Base-by-base conservation (phyloP, 2,888 invertebrate species). In the Parasteatoda lunata region DNA sequence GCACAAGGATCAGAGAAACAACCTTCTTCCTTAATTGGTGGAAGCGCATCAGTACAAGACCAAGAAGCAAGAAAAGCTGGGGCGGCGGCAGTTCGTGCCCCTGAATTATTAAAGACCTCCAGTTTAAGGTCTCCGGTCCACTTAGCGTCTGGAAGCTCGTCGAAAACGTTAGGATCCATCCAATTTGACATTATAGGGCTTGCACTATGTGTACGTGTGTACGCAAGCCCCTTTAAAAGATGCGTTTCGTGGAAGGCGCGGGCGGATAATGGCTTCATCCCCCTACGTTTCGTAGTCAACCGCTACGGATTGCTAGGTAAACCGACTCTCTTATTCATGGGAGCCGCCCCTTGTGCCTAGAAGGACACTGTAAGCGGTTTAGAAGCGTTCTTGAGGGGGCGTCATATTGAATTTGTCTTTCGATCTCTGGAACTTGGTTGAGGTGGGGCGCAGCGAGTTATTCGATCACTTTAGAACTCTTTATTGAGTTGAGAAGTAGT, bases 271-370 rank as follows among this genome's bases (percentile, higher is more conserved):
- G 78, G 69, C 54, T 69, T 78, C 78, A 59, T 65, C 71, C 66
- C 66, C 15, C 66, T 30, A 9, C 4, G 59, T 59, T 59, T 59
- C n/a, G 78, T 71, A 79, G 64, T 64, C 78, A 66, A 80, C 80
- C 80, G 80, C 80, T 65, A 81, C 75, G 81, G 81, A 81, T 81
- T 81, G 81, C 69, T 69, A 69, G 81, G 81, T 81, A 81, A 81
- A 81, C 81, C 81, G 75, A 81, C 80, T 80, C 72, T 66, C 51
- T 80, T 80, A 80, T 80, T 80, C 80, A 80, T 52, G 71, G 65
- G 73, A 52, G 54, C 15, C 48, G 72, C 15, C 54, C 30, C 15
- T 30, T 15, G 59, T 15, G 72, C 51, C 48, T 49, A 48, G 70
- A 13, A 30, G 66, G 52, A 59, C 47, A 73, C 65, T 45, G 75